Conservation (phyloP, 2,797 vertebrate species). For the Anableps anableps region DNA sequence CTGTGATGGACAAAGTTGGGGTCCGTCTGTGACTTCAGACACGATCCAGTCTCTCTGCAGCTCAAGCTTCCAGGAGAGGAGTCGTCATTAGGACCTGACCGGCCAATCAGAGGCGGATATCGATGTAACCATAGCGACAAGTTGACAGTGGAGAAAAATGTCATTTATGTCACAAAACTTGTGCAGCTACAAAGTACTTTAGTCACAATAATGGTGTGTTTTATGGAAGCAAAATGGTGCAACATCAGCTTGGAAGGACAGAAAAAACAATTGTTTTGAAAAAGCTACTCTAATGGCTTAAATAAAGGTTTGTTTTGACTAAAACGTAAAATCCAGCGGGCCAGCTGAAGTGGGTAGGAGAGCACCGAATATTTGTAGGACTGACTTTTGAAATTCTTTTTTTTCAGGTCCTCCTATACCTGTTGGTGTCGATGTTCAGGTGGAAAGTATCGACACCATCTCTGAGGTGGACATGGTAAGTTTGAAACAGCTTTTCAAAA, state of each 20-base stretch:
- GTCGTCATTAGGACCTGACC: too few species aligned
- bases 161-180: too few species aligned
- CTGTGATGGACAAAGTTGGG: too few species aligned
- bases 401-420: slow-evolving; percentile 92
- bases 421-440: slow-evolving; percentile 96
- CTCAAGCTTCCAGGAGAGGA: too few species aligned
- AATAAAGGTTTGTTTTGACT: background rate
- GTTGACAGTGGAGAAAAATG: too few species aligned
- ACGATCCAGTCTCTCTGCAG: too few species aligned
- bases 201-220: background rate
- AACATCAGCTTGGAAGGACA: background rate
- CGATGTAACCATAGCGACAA: too few species aligned
- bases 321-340: background rate
- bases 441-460: slow-evolving; percentile 97
- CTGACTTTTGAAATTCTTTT: slow-evolving; percentile 2
- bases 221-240: background rate
- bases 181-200: background rate
- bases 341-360: background rate
- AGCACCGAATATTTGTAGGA: background rate
- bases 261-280: background rate
- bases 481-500: slow-evolving; percentile 1
- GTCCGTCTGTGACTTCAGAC: too few species aligned
- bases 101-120: too few species aligned
- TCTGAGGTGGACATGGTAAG: slow-evolving; percentile 98
- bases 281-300: background rate